A percentile compares a stretch with the other conserved stretches of the same genome.
Conservation (phyloP, 2,888 invertebrate genomes). For the Xanthorhoe designata region DNA sequence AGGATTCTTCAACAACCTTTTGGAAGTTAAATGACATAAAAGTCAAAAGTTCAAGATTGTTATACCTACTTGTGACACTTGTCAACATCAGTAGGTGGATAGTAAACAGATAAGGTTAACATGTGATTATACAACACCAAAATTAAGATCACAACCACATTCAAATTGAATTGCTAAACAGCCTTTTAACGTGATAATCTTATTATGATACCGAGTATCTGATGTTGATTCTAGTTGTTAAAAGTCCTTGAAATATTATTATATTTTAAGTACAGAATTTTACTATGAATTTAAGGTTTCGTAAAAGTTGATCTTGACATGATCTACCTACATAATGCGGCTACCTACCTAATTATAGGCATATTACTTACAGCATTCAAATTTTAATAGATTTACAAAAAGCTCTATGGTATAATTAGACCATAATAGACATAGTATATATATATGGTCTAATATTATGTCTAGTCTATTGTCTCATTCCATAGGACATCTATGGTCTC, state of each 20-base stretch:
- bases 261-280: neutral
- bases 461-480: too few relatives aligned
- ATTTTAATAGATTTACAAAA: too few relatives aligned
- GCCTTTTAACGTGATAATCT: neutral
- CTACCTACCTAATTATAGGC: too few relatives aligned
- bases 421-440: too few relatives aligned
- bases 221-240: neutral
- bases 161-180: slow-evolving; percentile 2
- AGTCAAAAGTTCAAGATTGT: too few relatives aligned
- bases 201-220: neutral
- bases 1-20: neutral
- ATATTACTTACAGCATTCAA: too few relatives aligned
- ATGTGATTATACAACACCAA: neutral
- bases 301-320: too few relatives aligned
- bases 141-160: slow-evolving; percentile 5
- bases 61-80: neutral
- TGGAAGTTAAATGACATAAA: neutral
- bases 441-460: too few relatives aligned
- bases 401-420: too few relatives aligned
- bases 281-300: neutral
- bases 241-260: neutral
- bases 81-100: neutral
- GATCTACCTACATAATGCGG: too few relatives aligned
- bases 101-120: neutral
- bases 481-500: too few relatives aligned